Evolutionary conservation across 2,113 vertebrate species (phyloP).

Genomic region (Platanista minor): DNA sequence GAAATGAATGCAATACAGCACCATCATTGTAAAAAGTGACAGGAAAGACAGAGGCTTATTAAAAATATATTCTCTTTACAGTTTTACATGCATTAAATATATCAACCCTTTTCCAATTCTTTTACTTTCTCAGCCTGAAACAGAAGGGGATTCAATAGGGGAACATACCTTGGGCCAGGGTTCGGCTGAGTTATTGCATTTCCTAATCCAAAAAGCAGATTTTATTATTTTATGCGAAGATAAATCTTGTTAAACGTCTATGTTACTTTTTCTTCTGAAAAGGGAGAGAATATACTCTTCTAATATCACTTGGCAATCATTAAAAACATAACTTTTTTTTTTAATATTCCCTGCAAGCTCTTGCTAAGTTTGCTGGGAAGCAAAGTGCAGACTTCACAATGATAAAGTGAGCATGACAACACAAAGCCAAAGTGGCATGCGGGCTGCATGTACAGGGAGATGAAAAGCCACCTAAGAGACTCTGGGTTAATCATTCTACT

Average conservation of each 20-base stretch:
- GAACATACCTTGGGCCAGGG: background rate
- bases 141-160: slow-evolving; percentile 34
- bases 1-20: slow-evolving; percentile 21
- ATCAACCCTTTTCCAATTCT: background rate
- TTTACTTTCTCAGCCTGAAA: slow-evolving; percentile 32
- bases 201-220: slow-evolving; percentile 34
- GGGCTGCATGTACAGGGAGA: background rate
- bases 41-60: slow-evolving; percentile 31
- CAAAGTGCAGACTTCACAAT: background rate
- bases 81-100: slow-evolving; percentile 55
- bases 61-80: slow-evolving; percentile 52
- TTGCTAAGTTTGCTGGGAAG: slow-evolving; percentile 32
- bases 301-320: background rate
- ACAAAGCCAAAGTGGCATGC: background rate
- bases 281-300: background rate
- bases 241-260: slow-evolving; percentile 40
- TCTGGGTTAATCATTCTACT: background rate
- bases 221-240: slow-evolving; percentile 40
- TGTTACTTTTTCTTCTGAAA: background rate
- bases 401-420: background rate
- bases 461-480: background rate
- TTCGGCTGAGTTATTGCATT: slow-evolving; percentile 39
- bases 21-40: slow-evolving; percentile 32
- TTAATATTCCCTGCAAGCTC: background rate
- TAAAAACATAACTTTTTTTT: slow-evolving; percentile 36